Base-by-base conservation (phyloP, 2,888 invertebrate genomes). In the Bursaphelenchus okinawaensis region DNA sequence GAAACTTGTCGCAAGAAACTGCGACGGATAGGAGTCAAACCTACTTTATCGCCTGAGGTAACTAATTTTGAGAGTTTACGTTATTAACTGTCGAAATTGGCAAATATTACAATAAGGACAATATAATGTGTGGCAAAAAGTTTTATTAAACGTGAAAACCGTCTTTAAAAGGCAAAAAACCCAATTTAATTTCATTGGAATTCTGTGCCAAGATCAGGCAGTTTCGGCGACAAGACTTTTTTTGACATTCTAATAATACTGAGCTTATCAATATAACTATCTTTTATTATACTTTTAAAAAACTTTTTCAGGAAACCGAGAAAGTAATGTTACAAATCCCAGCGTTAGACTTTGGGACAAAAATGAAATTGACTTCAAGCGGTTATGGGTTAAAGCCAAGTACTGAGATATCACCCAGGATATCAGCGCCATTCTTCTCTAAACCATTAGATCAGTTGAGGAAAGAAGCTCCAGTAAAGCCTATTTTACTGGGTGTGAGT, bases 391-490 rank as follows among this genome's bases (percentile, higher is more conserved):
- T 40, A n/a, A 26, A 28, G n/a, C n/a, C 50, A 2, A 26, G 57
- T 26, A 26, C 51, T 12, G 24, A 29, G 27, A 24, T 61, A 12
- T 52, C 52, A 1, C 61, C 61, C 4, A 27, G 61, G 6, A 22
- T 61, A 31, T 68, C 65, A 0, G 71, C 70, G 8, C 73, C 74
- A 59, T 76, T 76, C 57, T 67, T 76, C 22, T 74, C 75, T 19
- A 75, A 75, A 51, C 54, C 69, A 6, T 65, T 76, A 54, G 67
- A 70, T 24, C 72, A 76, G 28, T 54, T 75, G 62, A 63, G 74
- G 50, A 24, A 69, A 56, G 75, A 75, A 58, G 75, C 76, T 0
- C 76, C 76, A 7, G 71, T 68, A 28, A 72, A 75, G 63, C 73
- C 70, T 40, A 67, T 70, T 19, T 71, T 76, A 69, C 66, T 73